Conservation (phyloP, 2,113 vertebrate species). For the Poicephalus meyeri region DNA sequence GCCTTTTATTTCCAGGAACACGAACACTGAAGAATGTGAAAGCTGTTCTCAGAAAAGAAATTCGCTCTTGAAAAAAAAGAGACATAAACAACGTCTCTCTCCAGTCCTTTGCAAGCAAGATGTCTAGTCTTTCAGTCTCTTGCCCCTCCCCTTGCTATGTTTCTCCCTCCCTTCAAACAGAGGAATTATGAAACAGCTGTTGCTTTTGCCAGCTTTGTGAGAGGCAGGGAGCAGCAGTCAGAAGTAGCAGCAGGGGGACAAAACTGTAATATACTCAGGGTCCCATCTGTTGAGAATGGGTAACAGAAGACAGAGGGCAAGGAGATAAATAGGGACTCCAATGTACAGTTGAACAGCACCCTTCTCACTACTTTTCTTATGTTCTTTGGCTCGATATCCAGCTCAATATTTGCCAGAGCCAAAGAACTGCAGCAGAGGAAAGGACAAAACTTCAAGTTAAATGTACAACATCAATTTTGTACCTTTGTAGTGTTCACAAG, state of each 20-base stretch:
- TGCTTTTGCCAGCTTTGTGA: slow-evolving; percentile 42
- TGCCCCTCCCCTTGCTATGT: not conserved
- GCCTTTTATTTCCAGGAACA: not conserved
- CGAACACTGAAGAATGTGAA: not conserved
- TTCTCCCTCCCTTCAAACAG: not conserved
- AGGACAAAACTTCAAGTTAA: not conserved
- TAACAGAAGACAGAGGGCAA: not conserved
- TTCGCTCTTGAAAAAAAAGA: not conserved
- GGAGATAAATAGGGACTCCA: not conserved
- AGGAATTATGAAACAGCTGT: slow-evolving; percentile 46
- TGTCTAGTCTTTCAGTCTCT: not conserved
- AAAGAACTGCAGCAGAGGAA: not conserved
- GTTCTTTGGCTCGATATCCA: not conserved
- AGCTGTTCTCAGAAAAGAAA: not conserved
- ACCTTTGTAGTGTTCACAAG: not conserved
- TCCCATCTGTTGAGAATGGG: slow-evolving; percentile 34
- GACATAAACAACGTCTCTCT: not conserved
- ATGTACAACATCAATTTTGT: not conserved
- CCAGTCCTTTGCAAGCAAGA: not conserved
- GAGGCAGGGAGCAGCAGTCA: slow-evolving; percentile 23
- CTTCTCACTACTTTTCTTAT: not conserved
- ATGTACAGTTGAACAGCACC: not conserved
- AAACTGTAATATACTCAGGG: not conserved
- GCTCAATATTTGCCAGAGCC: not conserved
- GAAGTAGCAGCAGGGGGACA: slow-evolving; percentile 37